phyloP scores from a whole-genome alignment of 2,113 vertebrate genomes.

The Nesogale talazaci region DNA sequence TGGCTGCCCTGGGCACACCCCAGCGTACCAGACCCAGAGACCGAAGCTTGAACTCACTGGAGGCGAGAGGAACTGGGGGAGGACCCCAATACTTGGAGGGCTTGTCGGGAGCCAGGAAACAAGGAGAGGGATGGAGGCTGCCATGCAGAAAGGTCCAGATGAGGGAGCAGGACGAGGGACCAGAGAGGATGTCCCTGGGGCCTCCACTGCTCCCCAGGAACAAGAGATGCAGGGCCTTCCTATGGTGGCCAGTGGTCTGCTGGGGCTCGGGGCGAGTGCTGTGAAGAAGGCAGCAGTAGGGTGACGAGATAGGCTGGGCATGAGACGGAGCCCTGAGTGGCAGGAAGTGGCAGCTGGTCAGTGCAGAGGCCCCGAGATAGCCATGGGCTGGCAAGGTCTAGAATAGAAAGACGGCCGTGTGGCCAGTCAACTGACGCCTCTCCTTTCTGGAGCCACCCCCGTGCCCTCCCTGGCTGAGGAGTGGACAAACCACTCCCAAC shows the following conservation, averaged over 20 bases:
- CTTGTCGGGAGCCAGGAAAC: neutral
- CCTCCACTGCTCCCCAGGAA: neutral
- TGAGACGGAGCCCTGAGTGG: neutral
- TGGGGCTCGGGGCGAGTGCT: neutral
- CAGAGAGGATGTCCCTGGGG: neutral
- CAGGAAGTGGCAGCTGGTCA: neutral
- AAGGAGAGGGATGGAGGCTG: neutral
- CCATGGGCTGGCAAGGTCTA: neutral
- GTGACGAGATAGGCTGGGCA: fast-evolving
- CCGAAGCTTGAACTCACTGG: too few relatives aligned
- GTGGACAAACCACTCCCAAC: fast-evolving
- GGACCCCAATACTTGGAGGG: too few relatives aligned
- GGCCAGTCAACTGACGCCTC: neutral
- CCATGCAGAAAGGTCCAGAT: neutral
- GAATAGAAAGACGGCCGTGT: neutral
- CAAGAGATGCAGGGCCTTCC: neutral
- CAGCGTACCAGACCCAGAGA: neutral
- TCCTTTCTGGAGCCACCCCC: neutral
- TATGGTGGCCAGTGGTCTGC: neutral
- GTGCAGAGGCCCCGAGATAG: neutral
- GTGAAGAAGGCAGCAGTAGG: neutral
- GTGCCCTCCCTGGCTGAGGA: neutral
- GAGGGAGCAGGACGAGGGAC: neutral
- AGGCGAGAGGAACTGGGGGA: neutral
- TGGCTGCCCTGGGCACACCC: neutral